Evolutionary conservation across 2,888 invertebrate species (phyloP).

Genomic region (Sympetrum striolatum): DNA sequence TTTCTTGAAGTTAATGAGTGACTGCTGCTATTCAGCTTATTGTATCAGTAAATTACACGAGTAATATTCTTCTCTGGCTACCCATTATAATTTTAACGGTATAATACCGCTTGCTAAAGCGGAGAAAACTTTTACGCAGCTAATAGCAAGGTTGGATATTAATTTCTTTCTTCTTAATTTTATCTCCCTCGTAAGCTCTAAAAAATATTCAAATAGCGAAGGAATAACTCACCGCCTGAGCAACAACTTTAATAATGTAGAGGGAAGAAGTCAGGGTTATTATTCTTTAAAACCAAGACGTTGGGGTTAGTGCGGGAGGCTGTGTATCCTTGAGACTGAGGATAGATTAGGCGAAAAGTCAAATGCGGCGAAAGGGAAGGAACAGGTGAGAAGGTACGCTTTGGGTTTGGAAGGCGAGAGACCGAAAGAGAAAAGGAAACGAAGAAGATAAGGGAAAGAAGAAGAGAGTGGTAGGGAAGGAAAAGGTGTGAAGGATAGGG

Average conservation of each 20-base stretch:
- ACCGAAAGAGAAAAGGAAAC: not conserved
- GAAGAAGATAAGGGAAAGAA: not conserved
- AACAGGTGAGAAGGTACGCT: too few relatives aligned
- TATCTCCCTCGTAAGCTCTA: too few relatives aligned
- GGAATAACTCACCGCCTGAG: not conserved
- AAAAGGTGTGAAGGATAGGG: not conserved
- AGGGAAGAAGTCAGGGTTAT: not conserved
- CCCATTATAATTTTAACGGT: too few relatives aligned
- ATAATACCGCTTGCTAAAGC: too few relatives aligned
- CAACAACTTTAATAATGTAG: not conserved
- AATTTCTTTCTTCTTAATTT: too few relatives aligned
- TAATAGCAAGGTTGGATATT: too few relatives aligned
- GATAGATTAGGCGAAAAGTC: not conserved
- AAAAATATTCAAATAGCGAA: not conserved
- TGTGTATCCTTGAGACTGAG: not conserved
- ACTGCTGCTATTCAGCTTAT: too few relatives aligned
- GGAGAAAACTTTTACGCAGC: too few relatives aligned
- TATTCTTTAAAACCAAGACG: not conserved
- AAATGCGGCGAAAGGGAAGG: not conserved
- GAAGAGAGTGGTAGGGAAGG: not conserved
- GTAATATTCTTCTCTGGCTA: too few relatives aligned
- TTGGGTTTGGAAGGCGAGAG: not conserved
- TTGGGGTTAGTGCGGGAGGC: not conserved
- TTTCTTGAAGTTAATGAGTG: too few relatives aligned
- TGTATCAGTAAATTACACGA: too few relatives aligned